These are phyloP conservation scores for Campoplex capitator DNA, from an alignment of 2,888 invertebrate genomes.

Conservation along the genomic window DNA sequence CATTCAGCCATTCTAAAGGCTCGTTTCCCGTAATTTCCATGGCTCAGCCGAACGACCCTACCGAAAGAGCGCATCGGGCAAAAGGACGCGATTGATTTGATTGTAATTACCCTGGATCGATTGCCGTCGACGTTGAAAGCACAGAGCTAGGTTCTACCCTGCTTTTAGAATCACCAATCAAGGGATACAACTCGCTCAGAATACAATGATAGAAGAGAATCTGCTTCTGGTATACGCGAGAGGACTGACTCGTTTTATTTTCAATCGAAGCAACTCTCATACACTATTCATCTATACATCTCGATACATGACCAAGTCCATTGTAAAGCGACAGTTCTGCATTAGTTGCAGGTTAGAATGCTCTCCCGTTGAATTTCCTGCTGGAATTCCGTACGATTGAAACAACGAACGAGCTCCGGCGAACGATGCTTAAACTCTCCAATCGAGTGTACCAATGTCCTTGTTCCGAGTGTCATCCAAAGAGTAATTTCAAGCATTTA, in stretches of 20 bases:
- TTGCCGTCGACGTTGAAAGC: constrained; percentile 2
- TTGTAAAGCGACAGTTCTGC: constrained; percentile 6
- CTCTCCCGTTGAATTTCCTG: constrained; percentile 52
- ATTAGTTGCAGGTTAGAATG: constrained; percentile 59
- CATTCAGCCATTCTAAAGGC: constrained; percentile 17
- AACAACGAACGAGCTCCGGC: constrained; percentile 37
- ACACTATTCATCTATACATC: constrained; percentile 21
- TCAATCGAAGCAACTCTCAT: constrained; percentile 30
- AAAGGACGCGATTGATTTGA: constrained; percentile 62
- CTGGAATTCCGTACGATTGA: constrained; percentile 24
- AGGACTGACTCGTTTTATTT: constrained; percentile 43
- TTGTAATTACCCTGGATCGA: constrained; percentile 65
- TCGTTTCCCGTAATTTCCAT: constrained; percentile 59
- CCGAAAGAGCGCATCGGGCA: constrained; percentile 25
- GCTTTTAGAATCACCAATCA: constrained; percentile 63
- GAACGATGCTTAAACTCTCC: constrained; percentile 46
- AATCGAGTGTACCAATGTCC: constrained; percentile 44
- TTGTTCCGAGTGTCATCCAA: constrained; percentile 6
- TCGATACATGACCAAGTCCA: constrained; percentile 5
- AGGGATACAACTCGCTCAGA: constrained; percentile 43
- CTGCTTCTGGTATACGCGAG: constrained; percentile 11
- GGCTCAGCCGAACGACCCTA: not conserved
- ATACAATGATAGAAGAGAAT: constrained; percentile 55
- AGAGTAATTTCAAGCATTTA: constrained; percentile 34
- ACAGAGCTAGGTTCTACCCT: constrained; percentile 32